Percentiles rank a stretch among this genome's conserved stretches.
Evolutionary conservation across 2,113 vertebrate species (phyloP).

Genomic region (Seriola dumerili): DNA sequence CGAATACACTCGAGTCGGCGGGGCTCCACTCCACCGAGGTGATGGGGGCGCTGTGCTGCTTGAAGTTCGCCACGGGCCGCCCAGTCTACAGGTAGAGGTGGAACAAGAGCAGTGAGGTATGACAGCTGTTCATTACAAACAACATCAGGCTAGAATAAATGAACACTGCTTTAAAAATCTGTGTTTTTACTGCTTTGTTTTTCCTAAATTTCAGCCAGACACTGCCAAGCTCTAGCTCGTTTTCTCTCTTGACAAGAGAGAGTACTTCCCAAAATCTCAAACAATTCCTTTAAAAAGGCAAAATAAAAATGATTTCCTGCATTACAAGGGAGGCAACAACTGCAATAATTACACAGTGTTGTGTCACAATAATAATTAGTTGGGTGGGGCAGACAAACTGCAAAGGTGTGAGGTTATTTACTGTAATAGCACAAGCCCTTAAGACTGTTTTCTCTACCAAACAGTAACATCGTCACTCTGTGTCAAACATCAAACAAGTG

Average conservation of each 20-base stretch:
- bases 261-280: too few relatives aligned
- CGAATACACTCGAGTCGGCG: constrained; percentile 90
- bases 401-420: background rate
- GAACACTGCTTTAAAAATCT: background rate
- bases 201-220: background rate
- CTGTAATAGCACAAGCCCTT: constrained; percentile 1
- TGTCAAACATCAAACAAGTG: background rate
- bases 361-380: constrained; percentile 14
- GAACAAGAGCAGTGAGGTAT: background rate
- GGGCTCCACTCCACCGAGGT: constrained; percentile 95
- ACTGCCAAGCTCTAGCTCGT: too few relatives aligned
- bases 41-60: constrained; percentile 91
- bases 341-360: background rate
- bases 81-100: constrained; percentile 81
- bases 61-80: constrained; percentile 89
- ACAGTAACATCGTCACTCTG: background rate
- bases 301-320: background rate
- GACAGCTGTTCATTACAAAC: background rate
- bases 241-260: background rate
- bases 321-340: background rate
- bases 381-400: background rate
- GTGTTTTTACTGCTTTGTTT: background rate
- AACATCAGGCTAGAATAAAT: background rate
- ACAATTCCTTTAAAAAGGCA: background rate
- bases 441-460: background rate